Base-by-base conservation (phyloP, 2,888 invertebrate genomes). In the Oeneis ivallda region DNA sequence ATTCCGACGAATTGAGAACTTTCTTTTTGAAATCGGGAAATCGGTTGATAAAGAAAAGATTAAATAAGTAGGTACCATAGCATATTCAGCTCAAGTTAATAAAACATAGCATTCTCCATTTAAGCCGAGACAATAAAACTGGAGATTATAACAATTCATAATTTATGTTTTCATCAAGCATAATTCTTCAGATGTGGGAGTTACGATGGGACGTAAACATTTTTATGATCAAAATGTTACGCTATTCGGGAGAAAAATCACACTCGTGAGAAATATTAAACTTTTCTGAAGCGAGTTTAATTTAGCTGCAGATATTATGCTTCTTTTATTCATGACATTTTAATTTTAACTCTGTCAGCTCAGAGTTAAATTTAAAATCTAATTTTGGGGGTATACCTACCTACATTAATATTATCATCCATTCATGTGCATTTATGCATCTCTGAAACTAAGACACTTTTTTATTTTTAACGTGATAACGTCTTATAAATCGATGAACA, bases 121-220 rank as follows among this genome's bases (percentile, higher is more conserved):
- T 17, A 49, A n/a, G 49, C n/a, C 11, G 7, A 17, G 62, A 52
- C 56, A 59, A 62, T 70, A 68, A 70, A 69, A 68, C 58, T 39
- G 8, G 57, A 34, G 59, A 65, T 66, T n/a, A 60, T 49, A 59
- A 59, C 49, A 59, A 49, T 60, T 60, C 66, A 70, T 69, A 69
- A 70, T 69, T 64, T 65, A 70, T 70, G 65, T 69, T 70, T 70
- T 69, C 69, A 70, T 70, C 69, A 70, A 65, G 63, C 66, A 34
- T 65, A 39, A 69, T 65, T 63, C 52, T 65, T 62, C 64, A 61
- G 67, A 60, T 63, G 62, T 41, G 19, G 59, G 57, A 69, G 59
- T 69, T 67, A 69, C 54, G 67, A 62, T 47, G 26, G 67, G 64
- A 0, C 41, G 37, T 69, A 64, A 69, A 67, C 64, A 65, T 57